Evolutionary conservation across 2,888 invertebrate species (phyloP), one percentile per base, ranked within the genome.

Genomic region (Chalcosyrphus nemorum): DNA sequence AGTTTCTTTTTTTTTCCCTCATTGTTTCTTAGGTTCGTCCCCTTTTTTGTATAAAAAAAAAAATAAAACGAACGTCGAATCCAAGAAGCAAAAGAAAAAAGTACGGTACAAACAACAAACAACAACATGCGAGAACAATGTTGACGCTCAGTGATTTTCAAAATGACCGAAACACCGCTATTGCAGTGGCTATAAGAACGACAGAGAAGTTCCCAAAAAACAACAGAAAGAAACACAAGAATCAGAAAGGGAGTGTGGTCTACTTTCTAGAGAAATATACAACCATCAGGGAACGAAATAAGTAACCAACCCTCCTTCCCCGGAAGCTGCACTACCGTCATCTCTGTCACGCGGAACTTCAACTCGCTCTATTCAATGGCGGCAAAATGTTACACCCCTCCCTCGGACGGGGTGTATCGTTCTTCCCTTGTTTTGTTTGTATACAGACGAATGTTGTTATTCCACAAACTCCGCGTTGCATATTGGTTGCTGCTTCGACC

Each of bases 401-500:
- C 75, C 57, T 29, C 75, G 50, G 65, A 75, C 32, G 29, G 70
- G 76, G 66, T 66, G 74, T 72, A 68, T 78, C 63, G 71, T 71
- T 78, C 38, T 63, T 70, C 43, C 43, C 57, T 65, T 84, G 80
- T 78, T 84, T 77, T 84, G 78, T 84, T 84, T 84, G 80, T 59
- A 80, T 82, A 82, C 80, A 84, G 52, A 75, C 65, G 63, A 72
- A 80, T 61, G 63, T 80, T 84, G 74, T 84, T 84, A 75, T 80
- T 70, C 63, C 70, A 84, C 75, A 80, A 78, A 80, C 84, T 84
- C 68, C 27, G 54, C 27, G 52, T 54, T 78, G 70, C 78, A 84
- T 84, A 84, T 80, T 84, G 80, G 84, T 84, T 75, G 72, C 50
- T 57, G 65, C 32, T 41, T 45, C 29, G 43, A 35, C 57, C 24